Conservation (phyloP, 2,113 vertebrate genomes). For the Equus quagga region DNA sequence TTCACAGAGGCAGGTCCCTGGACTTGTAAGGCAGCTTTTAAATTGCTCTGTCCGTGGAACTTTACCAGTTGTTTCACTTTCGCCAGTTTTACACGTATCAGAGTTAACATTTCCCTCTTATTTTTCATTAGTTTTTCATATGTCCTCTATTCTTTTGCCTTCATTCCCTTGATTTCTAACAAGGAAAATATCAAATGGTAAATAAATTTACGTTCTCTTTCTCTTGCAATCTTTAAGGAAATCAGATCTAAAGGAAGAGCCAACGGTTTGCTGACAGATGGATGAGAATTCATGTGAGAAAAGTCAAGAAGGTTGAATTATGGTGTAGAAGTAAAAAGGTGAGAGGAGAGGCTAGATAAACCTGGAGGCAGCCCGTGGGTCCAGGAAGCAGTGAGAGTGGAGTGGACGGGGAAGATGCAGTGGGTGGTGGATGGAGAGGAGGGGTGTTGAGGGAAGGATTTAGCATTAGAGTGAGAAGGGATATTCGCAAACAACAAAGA, state of each 20-base stretch:
- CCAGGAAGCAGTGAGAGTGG: background rate
- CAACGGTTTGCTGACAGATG: background rate
- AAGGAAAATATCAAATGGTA: background rate
- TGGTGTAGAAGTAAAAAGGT: background rate
- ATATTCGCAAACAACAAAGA: background rate
- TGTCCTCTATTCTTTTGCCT: background rate
- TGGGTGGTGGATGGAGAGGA: rapidly evolving
- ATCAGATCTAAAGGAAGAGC: background rate
- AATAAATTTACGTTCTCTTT: conserved; percentile 47
- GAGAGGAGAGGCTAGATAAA: rapidly evolving
- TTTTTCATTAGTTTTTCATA: background rate
- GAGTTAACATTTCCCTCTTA: conserved; percentile 31
- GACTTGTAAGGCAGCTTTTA: conserved; percentile 57
- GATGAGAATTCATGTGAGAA: background rate
- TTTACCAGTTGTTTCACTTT: conserved; percentile 52
- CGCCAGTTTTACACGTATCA: conserved; percentile 3
- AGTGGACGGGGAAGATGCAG: background rate
- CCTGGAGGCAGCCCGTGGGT: background rate
- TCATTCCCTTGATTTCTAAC: background rate
- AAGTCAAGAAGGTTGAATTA: background rate
- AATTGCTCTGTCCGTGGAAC: conserved; percentile 48
- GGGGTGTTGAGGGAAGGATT: too few species aligned
- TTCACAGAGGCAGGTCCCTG: conserved; percentile 63
- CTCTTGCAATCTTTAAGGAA: background rate
- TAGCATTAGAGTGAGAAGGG: background rate